phyloP scores from a whole-genome alignment of 2,797 vertebrate species.

The Myotis findleyi region DNA sequence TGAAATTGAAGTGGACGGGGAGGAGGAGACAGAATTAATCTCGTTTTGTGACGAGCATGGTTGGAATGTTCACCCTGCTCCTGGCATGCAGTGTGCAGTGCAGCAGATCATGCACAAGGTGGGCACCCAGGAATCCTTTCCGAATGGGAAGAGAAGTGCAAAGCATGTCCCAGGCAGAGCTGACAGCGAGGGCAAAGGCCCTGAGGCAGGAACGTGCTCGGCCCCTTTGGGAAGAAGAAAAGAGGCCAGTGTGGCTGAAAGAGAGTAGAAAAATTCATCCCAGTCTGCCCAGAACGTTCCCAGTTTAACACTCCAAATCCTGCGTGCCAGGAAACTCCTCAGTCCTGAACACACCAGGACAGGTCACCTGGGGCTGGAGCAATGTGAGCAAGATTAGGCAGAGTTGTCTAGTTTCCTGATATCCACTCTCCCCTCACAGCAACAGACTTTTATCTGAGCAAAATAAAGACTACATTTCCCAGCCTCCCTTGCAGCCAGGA shows the following conservation, averaged over 20 bases:
- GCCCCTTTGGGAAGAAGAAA: background rate
- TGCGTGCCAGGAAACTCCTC: background rate
- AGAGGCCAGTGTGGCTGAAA: background rate
- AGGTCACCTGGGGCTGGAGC: background rate
- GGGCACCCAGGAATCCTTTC: background rate
- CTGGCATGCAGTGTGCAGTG: background rate
- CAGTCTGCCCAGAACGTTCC: background rate
- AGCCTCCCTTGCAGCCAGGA: background rate
- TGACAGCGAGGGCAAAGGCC: background rate
- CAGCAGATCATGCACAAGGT: too few relatives aligned
- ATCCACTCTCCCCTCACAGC: background rate
- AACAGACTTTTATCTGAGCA: background rate
- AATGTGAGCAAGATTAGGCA: background rate
- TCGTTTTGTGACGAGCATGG: slow-evolving; percentile 28
- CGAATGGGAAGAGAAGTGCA: background rate
- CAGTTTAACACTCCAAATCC: background rate
- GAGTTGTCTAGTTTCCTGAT: too few relatives aligned
- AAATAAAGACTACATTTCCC: background rate
- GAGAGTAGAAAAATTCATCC: background rate
- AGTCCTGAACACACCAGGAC: background rate
- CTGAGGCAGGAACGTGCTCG: background rate
- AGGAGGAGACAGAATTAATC: background rate
- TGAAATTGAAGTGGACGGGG: slow-evolving; percentile 19
- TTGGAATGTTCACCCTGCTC: slow-evolving; percentile 50
- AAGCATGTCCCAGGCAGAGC: background rate